These are phyloP conservation scores for Chymomyza costata DNA, from an alignment of 1,140 invertebrate genomes.

Conservation along the genomic window DNA sequence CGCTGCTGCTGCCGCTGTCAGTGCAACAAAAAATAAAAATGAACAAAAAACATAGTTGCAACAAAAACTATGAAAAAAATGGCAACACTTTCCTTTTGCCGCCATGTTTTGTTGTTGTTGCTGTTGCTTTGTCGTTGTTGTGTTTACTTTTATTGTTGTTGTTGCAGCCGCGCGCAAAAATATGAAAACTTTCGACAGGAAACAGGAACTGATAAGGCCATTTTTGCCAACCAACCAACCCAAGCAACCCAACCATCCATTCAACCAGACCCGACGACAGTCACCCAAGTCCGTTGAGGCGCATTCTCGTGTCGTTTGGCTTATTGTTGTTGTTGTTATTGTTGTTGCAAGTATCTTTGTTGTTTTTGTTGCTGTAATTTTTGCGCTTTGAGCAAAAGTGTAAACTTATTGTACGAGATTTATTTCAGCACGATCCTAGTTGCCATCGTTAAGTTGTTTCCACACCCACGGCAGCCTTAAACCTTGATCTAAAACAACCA, in stretches of 20 bases:
- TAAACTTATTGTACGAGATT: conserved; percentile 64
- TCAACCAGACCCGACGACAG: too few relatives aligned
- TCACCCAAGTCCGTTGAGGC: background rate
- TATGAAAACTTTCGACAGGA: conserved; percentile 75
- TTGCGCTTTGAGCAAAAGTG: conserved; percentile 50
- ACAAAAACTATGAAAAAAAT: conserved; percentile 42
- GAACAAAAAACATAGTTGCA: conserved; percentile 13
- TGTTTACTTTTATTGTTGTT: conserved; percentile 49
- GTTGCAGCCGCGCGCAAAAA: conserved; percentile 56
- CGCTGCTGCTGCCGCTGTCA: conserved; percentile 1
- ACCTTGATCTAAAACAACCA: background rate
- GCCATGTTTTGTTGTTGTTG: background rate
- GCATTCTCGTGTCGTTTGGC: conserved; percentile 56
- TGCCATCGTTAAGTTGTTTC: conserved; percentile 63
- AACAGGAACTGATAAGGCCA: conserved; percentile 74
- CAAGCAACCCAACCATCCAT: too few relatives aligned
- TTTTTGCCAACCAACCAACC: conserved; percentile 56
- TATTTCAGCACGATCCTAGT: conserved; percentile 42
- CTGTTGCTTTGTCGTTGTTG: conserved; percentile 46
- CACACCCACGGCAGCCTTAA: conserved; percentile 21
- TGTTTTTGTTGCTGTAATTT: too few relatives aligned
- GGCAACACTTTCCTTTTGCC: conserved; percentile 65
- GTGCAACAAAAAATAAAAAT: conserved; percentile 21
- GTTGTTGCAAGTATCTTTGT: conserved; percentile 4
- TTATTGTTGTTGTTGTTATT: conserved; percentile 29